phyloP scores from a whole-genome alignment of 2,113 vertebrate species.

The Strix uralensis region DNA sequence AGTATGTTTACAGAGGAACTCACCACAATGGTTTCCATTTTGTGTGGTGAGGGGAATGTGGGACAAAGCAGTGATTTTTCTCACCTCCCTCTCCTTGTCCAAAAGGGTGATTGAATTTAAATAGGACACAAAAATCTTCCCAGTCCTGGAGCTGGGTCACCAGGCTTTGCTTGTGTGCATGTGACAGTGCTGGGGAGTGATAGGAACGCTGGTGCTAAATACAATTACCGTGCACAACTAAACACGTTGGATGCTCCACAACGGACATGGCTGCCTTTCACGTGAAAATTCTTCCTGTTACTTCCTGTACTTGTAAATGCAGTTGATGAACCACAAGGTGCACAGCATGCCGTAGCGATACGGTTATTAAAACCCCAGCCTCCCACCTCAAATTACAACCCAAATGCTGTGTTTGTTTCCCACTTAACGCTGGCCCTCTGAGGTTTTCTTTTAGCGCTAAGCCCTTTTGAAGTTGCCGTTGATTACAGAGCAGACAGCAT shows the following conservation, averaged over 20 bases:
- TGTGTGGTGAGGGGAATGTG: not conserved
- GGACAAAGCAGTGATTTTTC: not conserved
- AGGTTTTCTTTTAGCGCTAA: not conserved
- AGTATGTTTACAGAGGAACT: not conserved
- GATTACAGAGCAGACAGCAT: constrained; percentile 19
- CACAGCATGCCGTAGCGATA: rapidly evolving
- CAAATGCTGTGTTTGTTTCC: constrained; percentile 32
- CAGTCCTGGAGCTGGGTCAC: not conserved
- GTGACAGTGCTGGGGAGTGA: not conserved
- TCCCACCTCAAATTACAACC: constrained; percentile 27
- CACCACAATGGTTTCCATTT: not conserved
- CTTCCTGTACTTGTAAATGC: not conserved
- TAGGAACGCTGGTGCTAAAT: not conserved
- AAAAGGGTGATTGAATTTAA: not conserved
- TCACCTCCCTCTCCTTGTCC: not conserved
- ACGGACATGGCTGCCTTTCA: not conserved
- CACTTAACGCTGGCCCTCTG: not conserved
- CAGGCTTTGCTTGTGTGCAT: not conserved
- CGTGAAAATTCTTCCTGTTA: not conserved
- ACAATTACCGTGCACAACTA: not conserved
- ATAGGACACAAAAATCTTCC: not conserved
- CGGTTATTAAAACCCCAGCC: constrained; percentile 16
- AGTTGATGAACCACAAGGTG: not conserved
- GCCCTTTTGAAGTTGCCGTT: constrained; percentile 25
- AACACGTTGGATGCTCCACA: rapidly evolving